phyloP scores from a whole-genome alignment of 2,113 vertebrate genomes.

The Sander lucioperca region DNA sequence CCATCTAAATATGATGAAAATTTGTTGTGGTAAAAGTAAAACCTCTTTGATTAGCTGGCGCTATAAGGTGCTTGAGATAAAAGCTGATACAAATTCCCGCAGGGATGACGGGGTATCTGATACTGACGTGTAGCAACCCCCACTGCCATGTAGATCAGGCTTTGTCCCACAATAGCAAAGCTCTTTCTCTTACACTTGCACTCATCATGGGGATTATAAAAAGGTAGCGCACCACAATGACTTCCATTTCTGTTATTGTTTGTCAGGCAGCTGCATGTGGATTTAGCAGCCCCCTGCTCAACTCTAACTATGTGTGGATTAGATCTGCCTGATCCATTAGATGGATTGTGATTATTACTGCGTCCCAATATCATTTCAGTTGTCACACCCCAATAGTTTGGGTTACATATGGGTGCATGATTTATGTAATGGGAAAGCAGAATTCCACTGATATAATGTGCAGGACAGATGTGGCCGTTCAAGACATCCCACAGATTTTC shows the following conservation, averaged over 20 bases:
- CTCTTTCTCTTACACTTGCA: conserved; percentile 59
- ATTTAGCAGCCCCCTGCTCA: conserved; percentile 43
- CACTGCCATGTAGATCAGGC: conserved; percentile 38
- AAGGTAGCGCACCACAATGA: conserved; percentile 48
- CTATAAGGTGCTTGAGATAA: conserved; percentile 36
- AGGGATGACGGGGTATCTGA: conserved; percentile 7
- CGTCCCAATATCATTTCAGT: conserved; percentile 63
- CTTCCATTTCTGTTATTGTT: conserved; percentile 82
- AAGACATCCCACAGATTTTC: neutral
- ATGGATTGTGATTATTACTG: conserved; percentile 74
- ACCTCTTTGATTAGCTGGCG: conserved; percentile 1
- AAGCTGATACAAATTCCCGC: conserved; percentile 40
- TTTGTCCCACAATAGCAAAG: conserved; percentile 56
- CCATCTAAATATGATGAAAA: conserved; percentile 25
- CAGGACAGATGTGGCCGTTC: neutral
- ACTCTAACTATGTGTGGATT: conserved; percentile 70
- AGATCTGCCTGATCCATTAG: conserved; percentile 72
- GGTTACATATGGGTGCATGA: conserved; percentile 20
- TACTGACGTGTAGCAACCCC: conserved; percentile 8
- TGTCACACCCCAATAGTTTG: conserved; percentile 54
- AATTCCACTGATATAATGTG: neutral
- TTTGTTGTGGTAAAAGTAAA: conserved; percentile 15
- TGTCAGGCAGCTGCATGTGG: conserved; percentile 56
- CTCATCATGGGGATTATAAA: conserved; percentile 75
- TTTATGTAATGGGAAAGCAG: conserved; percentile 18